These are phyloP conservation scores for Tetramorium alpestre DNA, from an alignment of 1,140 invertebrate genomes.

Conservation along the genomic window DNA sequence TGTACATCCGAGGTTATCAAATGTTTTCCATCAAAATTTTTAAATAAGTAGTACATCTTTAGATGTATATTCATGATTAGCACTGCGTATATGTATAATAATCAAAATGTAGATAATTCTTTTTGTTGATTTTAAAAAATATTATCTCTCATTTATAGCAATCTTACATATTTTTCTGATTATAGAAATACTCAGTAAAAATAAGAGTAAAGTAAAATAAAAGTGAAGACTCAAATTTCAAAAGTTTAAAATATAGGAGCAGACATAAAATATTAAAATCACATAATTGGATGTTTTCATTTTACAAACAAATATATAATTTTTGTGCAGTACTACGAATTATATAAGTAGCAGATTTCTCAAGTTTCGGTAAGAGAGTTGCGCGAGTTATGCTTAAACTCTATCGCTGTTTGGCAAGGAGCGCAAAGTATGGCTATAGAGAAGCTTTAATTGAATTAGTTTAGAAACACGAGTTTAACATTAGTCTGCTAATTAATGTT, in stretches of 20 bases:
- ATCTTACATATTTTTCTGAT: not conserved
- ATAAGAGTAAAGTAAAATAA: too few species aligned
- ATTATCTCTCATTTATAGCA: not conserved
- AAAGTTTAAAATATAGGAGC: not conserved
- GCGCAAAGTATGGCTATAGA: constrained; percentile 30
- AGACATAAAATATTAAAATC: not conserved
- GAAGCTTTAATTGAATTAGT: constrained; percentile 71
- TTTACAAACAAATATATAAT: constrained; percentile 2
- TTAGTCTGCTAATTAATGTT: constrained; percentile 70
- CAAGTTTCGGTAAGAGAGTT: constrained; percentile 33
- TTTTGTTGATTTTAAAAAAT: not conserved
- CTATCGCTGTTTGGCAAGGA: constrained; percentile 45
- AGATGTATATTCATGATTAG: not conserved
- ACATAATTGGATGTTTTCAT: not conserved
- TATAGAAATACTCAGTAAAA: not conserved
- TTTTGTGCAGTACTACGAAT: not conserved
- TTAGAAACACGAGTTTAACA: constrained; percentile 68
- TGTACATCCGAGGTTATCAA: not conserved
- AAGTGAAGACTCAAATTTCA: not conserved
- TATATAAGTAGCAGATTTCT: not conserved
- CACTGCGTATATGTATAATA: not conserved
- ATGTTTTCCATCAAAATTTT: not conserved
- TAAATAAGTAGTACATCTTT: not conserved
- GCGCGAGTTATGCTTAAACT: constrained; percentile 44
- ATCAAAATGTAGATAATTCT: not conserved